Conservation (phyloP, 2,888 invertebrate genomes). For the Pterobdella sp. region DNA sequence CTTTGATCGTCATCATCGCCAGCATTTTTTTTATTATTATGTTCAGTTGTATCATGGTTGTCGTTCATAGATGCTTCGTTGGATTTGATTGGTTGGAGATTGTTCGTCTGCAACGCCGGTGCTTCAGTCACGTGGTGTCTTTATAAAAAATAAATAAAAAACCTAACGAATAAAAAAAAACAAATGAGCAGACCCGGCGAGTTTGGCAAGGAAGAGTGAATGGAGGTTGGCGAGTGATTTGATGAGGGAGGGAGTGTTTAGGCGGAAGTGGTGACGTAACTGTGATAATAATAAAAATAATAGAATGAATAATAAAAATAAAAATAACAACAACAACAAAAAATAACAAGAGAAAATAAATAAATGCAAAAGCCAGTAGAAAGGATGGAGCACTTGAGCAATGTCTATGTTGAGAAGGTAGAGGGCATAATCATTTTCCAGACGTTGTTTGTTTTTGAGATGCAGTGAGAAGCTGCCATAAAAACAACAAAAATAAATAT, state of each 20-base stretch:
- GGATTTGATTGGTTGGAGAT: not conserved
- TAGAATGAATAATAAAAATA: not conserved
- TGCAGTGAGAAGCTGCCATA: constrained; percentile 71
- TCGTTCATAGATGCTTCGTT: not conserved
- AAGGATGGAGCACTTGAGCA: constrained; percentile 59
- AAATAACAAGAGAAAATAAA: constrained; percentile 9
- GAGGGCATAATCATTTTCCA: constrained; percentile 78
- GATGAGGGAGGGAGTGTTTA: constrained; percentile 66
- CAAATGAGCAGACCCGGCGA: constrained; percentile 44
- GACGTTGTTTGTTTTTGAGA: constrained; percentile 67
- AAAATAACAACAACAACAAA: not conserved
- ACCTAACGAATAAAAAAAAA: not conserved
- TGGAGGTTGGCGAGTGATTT: constrained; percentile 70
- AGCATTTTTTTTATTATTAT: not conserved
- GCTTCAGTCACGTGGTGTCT: too few relatives aligned
- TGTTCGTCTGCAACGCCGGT: too few relatives aligned
- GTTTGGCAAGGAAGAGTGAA: constrained; percentile 55
- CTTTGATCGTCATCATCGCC: constrained; percentile 4
- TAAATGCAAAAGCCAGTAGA: not conserved
- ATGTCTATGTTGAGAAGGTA: constrained; percentile 88
- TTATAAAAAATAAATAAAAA: constrained; percentile 2
- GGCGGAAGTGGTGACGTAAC: constrained; percentile 67
- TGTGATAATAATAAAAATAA: constrained; percentile 34
- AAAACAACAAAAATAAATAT: not conserved
- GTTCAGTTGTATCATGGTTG: not conserved